Percentiles rank a stretch among this genome's conserved stretches.
phyloP scores from a whole-genome alignment of 2,797 vertebrate genomes.

The Merluccius polli region DNA sequence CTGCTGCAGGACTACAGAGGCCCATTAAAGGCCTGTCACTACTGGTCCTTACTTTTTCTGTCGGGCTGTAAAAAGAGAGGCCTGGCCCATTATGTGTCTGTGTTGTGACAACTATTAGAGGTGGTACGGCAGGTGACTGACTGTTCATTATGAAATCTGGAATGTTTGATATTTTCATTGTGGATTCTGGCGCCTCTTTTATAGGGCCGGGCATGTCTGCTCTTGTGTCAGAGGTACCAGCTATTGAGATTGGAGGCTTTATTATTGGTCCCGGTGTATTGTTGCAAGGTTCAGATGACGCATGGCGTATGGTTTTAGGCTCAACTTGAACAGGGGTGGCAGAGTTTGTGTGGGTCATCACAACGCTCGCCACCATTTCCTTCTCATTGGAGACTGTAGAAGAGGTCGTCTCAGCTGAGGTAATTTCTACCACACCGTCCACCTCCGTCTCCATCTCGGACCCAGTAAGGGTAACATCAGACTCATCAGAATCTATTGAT shows the following conservation, averaged over 20 bases:
- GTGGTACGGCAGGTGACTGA: constrained; percentile 21
- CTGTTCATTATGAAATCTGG: constrained; percentile 21
- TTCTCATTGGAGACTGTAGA: constrained; percentile 31
- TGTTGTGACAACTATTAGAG: constrained; percentile 69
- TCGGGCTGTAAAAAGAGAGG: constrained; percentile 44
- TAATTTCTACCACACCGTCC: constrained; percentile 23
- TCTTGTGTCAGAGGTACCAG: constrained; percentile 18
- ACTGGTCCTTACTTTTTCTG: constrained; percentile 46
- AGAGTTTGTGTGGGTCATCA: constrained; percentile 21
- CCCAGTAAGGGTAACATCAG: constrained; percentile 59
- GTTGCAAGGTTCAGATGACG: constrained; percentile 15
- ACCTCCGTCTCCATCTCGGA: constrained; percentile 54
- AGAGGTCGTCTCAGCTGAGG: constrained; percentile 16
- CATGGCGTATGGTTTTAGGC: constrained; percentile 39
- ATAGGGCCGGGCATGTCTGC: constrained; percentile 48
- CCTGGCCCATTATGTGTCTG: constrained; percentile 66
- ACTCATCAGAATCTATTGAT: constrained; percentile 57
- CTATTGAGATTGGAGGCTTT: constrained; percentile 49
- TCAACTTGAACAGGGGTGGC: constrained; percentile 44
- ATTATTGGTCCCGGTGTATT: constrained; percentile 55
- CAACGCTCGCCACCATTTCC: constrained; percentile 33
- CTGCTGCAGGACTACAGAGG: constrained; percentile 47
- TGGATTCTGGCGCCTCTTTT: constrained; percentile 36
- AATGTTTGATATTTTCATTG: constrained; percentile 25
- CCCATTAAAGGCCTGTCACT: constrained; percentile 54